These are phyloP conservation scores for Dastarcus helophoroides DNA, from an alignment of 2,888 invertebrate species.

Conservation along the genomic window DNA sequence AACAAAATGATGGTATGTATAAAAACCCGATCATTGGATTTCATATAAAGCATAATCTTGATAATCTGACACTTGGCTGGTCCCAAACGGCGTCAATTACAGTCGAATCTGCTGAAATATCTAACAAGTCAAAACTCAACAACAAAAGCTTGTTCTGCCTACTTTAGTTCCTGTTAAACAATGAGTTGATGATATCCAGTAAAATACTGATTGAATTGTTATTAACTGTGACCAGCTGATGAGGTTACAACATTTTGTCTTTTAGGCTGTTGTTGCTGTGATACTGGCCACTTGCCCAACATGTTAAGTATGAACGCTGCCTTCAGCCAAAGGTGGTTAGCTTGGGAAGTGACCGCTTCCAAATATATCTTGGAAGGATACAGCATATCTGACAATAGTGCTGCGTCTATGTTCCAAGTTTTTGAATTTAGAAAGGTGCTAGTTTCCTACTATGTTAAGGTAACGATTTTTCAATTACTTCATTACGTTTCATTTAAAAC, in stretches of 20 bases:
- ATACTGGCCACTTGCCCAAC: conserved; percentile 78
- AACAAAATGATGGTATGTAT: conserved; percentile 75
- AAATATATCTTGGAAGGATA: conserved; percentile 98
- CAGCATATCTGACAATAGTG: conserved; percentile 95
- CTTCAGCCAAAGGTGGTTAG: conserved; percentile 93
- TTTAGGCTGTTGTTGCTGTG: conserved; percentile 77
- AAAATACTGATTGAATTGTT: too few species aligned
- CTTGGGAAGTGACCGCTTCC: conserved; percentile 94
- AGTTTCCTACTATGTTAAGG: conserved; percentile 96
- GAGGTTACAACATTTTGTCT: background rate
- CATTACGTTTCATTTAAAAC: background rate
- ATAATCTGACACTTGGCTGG: too few species aligned
- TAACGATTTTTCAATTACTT: conserved; percentile 35
- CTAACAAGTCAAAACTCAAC: too few species aligned
- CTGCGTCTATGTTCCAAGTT: conserved; percentile 92
- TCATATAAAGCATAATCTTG: too few species aligned
- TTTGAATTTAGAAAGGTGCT: conserved; percentile 95
- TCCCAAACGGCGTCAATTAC: too few species aligned
- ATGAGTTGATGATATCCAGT: too few species aligned
- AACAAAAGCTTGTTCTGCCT: too few species aligned
- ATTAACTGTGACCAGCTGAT: background rate
- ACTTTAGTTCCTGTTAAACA: too few species aligned
- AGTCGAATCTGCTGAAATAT: too few species aligned
- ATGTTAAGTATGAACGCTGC: conserved; percentile 93
- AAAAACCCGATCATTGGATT: too few species aligned